Evolutionary conservation across 2,888 invertebrate genomes (phyloP).

Genomic region (Epirrita christyi): DNA sequence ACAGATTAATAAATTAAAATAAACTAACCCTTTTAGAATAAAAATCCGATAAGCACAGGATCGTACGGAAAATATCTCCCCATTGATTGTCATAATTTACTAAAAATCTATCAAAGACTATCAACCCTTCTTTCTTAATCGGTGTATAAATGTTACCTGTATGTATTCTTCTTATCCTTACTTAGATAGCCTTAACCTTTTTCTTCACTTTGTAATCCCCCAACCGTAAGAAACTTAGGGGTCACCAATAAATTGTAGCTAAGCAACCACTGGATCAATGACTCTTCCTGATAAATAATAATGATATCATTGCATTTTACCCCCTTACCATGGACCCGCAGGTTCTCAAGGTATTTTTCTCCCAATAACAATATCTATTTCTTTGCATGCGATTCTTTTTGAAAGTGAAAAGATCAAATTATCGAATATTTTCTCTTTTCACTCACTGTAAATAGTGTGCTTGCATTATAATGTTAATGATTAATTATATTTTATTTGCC

Average conservation of each 20-base stretch:
- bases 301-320: conserved; percentile 81
- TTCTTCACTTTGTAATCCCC: conserved; percentile 59
- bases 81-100: conserved; percentile 59
- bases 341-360: conserved; percentile 86
- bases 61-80: conserved; percentile 39
- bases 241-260: conserved; percentile 68
- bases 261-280: conserved; percentile 57
- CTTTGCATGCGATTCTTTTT: conserved; percentile 73
- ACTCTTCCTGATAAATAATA: conserved; percentile 78
- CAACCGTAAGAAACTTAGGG: conserved; percentile 62
- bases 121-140: conserved; percentile 67
- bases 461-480: conserved; percentile 56
- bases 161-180: conserved; percentile 66
- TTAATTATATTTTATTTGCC: conserved; percentile 47
- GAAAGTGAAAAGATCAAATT: conserved; percentile 52
- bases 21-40: neutral
- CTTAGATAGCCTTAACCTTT: conserved; percentile 64
- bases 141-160: conserved; percentile 77
- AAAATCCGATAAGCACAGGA: neutral
- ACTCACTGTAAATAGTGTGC: conserved; percentile 61
- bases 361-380: conserved; percentile 78
- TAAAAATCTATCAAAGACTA: conserved; percentile 54
- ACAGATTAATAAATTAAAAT: neutral
- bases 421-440: conserved; percentile 48
- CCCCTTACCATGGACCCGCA: conserved; percentile 83